phyloP scores from a whole-genome alignment of 53 echinoderm and acorn worm genomes.

The Apostichopus leukothele region DNA sequence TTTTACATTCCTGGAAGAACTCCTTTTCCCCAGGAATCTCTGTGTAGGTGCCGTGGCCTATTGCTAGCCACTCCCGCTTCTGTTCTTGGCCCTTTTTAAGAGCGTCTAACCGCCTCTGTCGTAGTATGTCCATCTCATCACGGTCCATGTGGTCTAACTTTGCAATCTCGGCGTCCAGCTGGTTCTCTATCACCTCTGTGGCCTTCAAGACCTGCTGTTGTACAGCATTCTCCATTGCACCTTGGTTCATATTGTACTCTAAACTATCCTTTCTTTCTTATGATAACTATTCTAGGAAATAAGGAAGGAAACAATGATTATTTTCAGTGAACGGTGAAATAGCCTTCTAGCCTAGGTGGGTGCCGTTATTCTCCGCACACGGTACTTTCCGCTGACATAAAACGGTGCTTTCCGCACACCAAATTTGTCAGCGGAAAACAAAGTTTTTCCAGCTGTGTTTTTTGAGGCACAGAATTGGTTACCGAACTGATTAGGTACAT shows the following conservation, averaged over 20 bases:
- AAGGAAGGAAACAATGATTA: not conserved
- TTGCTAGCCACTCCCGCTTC: conserved; percentile 74
- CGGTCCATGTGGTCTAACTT: conserved; percentile 82
- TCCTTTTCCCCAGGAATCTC: conserved; percentile 94
- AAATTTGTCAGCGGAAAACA: no score
- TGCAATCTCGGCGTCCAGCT: conserved; percentile 88
- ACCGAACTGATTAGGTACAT: no score
- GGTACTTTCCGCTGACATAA: no score
- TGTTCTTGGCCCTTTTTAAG: conserved; percentile 74
- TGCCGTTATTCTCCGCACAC: no score
- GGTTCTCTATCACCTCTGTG: conserved; percentile 82
- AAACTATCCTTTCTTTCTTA: not conserved
- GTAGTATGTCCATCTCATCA: conserved; percentile 80
- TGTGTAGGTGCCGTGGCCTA: conserved; percentile 82
- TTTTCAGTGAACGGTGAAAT: no score
- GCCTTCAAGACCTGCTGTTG: conserved; percentile 83
- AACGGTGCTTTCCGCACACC: no score
- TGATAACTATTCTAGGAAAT: not conserved
- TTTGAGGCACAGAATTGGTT: no score
- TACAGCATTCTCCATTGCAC: conserved; percentile 67
- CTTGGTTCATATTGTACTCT: conserved; percentile 22
- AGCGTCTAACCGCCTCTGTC: conserved; percentile 71
- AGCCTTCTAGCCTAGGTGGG: no score
- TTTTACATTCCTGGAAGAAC: conserved; percentile 95
- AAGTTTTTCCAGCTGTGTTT: no score